These are phyloP conservation scores for Sericinus montela DNA, from an alignment of 2,888 invertebrate species.

Conservation along the genomic window DNA sequence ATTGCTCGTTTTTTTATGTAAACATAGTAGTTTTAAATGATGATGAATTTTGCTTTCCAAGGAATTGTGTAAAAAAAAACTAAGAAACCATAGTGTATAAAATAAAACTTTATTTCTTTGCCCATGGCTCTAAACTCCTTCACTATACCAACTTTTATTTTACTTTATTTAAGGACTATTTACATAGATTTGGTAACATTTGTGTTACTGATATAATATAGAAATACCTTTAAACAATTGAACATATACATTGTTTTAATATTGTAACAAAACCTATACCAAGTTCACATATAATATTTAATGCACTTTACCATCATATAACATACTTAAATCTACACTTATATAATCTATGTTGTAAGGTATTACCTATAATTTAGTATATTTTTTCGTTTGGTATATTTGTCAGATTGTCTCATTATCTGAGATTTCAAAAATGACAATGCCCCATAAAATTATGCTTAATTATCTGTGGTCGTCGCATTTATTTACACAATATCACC, in stretches of 20 bases:
- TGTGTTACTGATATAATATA: constrained; percentile 1
- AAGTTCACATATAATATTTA: too few species aligned
- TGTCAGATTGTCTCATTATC: background rate
- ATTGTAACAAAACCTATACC: background rate
- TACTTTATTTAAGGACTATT: background rate
- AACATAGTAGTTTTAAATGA: too few species aligned
- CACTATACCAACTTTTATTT: too few species aligned
- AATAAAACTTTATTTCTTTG: too few species aligned
- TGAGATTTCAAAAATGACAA: background rate
- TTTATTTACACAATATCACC: constrained; percentile 9
- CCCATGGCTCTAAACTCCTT: too few species aligned
- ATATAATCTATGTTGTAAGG: background rate
- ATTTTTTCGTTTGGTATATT: constrained; percentile 2
- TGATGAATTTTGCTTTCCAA: too few species aligned
- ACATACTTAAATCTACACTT: background rate
- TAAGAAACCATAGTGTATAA: too few species aligned
- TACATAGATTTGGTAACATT: constrained; percentile 17
- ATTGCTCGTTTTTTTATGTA: too few species aligned
- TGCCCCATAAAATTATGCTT: constrained; percentile 5
- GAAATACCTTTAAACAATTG: background rate
- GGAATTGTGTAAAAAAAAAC: too few species aligned
- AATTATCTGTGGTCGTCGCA: constrained; percentile 13
- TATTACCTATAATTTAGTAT: constrained; percentile 1
- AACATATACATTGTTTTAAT: too few species aligned
- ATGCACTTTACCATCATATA: background rate